Percentiles rank a stretch among this genome's conserved stretches.
Evolutionary conservation across 2,888 invertebrate species (phyloP).

Genomic region (Rhagonycha fulva): DNA sequence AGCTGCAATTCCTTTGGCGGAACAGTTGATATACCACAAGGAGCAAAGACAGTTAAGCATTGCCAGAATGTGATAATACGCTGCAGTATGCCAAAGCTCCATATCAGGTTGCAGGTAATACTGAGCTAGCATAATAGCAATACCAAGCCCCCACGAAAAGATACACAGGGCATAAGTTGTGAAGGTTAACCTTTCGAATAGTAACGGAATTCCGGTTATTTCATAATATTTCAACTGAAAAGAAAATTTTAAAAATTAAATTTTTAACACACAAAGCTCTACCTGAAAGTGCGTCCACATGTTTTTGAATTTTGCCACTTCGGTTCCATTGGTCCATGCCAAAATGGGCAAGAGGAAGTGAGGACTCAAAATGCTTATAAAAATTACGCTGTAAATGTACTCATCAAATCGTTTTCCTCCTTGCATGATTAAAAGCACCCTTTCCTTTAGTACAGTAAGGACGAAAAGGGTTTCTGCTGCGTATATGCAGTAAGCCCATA

Average conservation of each 20-base stretch:
- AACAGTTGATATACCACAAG: slow-evolving; percentile 63
- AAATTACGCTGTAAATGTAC: slow-evolving; percentile 75
- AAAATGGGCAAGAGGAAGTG: slow-evolving; percentile 71
- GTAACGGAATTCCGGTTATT: slow-evolving; percentile 66
- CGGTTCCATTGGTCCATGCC: slow-evolving; percentile 71
- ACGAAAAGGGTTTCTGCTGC: slow-evolving; percentile 61
- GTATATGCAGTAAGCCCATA: slow-evolving; percentile 71
- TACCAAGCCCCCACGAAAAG: slow-evolving; percentile 68
- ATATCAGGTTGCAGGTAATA: slow-evolving; percentile 74
- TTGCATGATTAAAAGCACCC: slow-evolving; percentile 48
- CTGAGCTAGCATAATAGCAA: slow-evolving; percentile 69
- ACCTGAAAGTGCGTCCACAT: slow-evolving; percentile 81
- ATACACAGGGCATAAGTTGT: slow-evolving; percentile 69
- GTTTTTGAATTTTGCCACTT: slow-evolving; percentile 76
- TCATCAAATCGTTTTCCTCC: slow-evolving; percentile 72
- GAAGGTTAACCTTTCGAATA: slow-evolving; percentile 66
- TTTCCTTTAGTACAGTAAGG: slow-evolving; percentile 49
- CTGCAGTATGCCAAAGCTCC: slow-evolving; percentile 72
- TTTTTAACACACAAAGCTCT: background rate
- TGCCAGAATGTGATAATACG: slow-evolving; percentile 74
- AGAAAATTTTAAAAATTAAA: background rate
- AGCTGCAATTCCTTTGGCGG: slow-evolving; percentile 56
- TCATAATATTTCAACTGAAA: slow-evolving; percentile 64
- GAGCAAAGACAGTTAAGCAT: slow-evolving; percentile 75
- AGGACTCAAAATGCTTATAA: slow-evolving; percentile 71